phyloP scores from a whole-genome alignment of 92 coral and sea anemone species.

The Ricordea florida region DNA sequence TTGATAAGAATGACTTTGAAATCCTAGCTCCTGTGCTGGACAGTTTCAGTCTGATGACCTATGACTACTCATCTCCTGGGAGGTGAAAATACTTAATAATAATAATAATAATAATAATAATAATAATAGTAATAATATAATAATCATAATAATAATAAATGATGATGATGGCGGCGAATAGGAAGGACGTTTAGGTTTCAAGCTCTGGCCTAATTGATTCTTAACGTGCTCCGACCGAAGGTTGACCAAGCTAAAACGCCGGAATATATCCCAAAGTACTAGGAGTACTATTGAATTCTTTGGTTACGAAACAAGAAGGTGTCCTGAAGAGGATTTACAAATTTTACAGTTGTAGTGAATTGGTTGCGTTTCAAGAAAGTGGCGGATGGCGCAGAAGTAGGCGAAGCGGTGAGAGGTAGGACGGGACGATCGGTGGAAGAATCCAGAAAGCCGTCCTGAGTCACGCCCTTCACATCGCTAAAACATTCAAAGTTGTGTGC shows the following conservation, averaged over 20 bases:
- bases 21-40: slow-evolving; percentile 91
- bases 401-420: neutral
- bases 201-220: neutral
- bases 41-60: slow-evolving; percentile 97
- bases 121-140: too few species aligned
- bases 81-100: too few species aligned
- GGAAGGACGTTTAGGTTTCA: neutral
- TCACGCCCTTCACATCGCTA: too few species aligned
- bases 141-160: too few species aligned
- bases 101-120: too few species aligned
- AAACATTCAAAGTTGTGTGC: too few species aligned
- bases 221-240: neutral
- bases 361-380: too few species aligned
- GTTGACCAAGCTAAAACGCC: neutral
- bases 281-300: neutral
- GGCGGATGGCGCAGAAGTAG: neutral
- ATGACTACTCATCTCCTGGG: slow-evolving; percentile 85
- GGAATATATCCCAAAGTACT: too few species aligned
- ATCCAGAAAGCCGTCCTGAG: too few species aligned
- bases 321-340: neutral
- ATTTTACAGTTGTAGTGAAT: neutral
- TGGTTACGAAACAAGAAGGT: neutral
- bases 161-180: too few species aligned
- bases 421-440: neutral
- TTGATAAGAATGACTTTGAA: slow-evolving; percentile 89